Percentiles rank a stretch among this genome's conserved stretches.
Conservation (phyloP, 2,797 vertebrate genomes). For the Acrocephalus scirpaceus region DNA sequence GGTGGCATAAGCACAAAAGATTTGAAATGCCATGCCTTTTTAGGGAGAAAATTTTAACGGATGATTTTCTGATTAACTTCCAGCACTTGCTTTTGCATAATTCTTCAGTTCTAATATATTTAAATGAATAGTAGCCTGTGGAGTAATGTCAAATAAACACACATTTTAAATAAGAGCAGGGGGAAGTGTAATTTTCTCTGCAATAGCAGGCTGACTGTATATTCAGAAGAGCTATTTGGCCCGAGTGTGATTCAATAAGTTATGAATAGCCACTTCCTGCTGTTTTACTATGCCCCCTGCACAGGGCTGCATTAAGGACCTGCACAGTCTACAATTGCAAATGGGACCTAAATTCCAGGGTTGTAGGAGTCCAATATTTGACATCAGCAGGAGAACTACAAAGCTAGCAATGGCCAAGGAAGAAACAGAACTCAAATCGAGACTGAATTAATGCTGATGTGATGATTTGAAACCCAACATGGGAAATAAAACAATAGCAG, state of each 20-base stretch:
- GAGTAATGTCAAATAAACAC: constrained; percentile 7
- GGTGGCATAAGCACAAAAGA: not conserved
- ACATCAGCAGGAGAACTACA: not conserved
- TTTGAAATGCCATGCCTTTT: not conserved
- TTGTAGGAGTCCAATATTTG: not conserved
- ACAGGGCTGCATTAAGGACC: not conserved
- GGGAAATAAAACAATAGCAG: not conserved
- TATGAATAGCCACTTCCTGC: not conserved
- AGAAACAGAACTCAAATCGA: constrained; percentile 13
- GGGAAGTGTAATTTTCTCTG: constrained; percentile 42
- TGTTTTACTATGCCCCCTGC: constrained; percentile 5
- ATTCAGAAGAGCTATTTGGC: constrained; percentile 33
- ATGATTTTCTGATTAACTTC: constrained; percentile 19
- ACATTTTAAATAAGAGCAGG: constrained; percentile 7
- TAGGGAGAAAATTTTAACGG: not conserved
- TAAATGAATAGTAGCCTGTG: not conserved
- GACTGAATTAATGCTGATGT: not conserved
- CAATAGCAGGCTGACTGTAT: not conserved
- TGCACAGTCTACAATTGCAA: not conserved
- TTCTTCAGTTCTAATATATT: not conserved
- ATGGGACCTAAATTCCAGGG: not conserved
- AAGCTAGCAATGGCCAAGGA: not conserved
- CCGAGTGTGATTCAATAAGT: constrained; percentile 4
- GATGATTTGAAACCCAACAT: constrained; percentile 1
- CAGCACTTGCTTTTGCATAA: not conserved